These are phyloP conservation scores for Calliopsis andreniformis DNA, from an alignment of 1,140 invertebrate species.

Conservation along the genomic window DNA sequence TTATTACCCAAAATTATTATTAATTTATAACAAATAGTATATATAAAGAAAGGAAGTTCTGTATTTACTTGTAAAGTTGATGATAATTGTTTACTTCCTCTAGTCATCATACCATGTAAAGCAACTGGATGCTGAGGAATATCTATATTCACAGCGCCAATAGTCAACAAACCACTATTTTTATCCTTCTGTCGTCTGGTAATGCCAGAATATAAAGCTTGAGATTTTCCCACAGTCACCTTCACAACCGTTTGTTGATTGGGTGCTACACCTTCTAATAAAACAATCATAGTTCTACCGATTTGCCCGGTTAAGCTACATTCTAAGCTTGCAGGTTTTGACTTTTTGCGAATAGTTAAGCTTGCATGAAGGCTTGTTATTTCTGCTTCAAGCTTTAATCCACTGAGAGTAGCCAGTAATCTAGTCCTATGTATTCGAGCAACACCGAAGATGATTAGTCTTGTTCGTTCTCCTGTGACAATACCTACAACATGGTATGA, in stretches of 20 bases:
- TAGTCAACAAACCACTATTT: conserved; percentile 92
- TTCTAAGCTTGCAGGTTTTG: conserved; percentile 87
- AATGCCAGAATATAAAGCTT: conserved; percentile 93
- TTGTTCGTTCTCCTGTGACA: conserved; percentile 81
- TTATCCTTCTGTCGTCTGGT: conserved; percentile 90
- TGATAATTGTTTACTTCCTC: conserved; percentile 95
- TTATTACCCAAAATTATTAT: background rate
- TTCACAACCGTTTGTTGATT: conserved; percentile 97
- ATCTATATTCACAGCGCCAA: conserved; percentile 95
- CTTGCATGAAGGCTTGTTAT: conserved; percentile 91
- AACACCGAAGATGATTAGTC: conserved; percentile 92
- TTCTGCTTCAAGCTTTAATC: conserved; percentile 95
- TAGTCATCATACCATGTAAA: conserved; percentile 97
- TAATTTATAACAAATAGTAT: background rate
- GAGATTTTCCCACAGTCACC: conserved; percentile 95
- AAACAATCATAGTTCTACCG: conserved; percentile 94
- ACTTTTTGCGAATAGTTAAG: conserved; percentile 90
- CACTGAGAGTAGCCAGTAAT: conserved; percentile 94
- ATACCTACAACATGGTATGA: conserved; percentile 68
- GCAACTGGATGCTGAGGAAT: conserved; percentile 98
- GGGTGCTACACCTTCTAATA: conserved; percentile 94
- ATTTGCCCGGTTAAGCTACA: conserved; percentile 95
- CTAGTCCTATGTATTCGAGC: conserved; percentile 93
- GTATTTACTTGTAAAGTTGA: conserved; percentile 89
- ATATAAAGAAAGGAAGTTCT: background rate